phyloP scores from a whole-genome alignment of 1,140 invertebrate genomes.

The Artemia franciscana region DNA sequence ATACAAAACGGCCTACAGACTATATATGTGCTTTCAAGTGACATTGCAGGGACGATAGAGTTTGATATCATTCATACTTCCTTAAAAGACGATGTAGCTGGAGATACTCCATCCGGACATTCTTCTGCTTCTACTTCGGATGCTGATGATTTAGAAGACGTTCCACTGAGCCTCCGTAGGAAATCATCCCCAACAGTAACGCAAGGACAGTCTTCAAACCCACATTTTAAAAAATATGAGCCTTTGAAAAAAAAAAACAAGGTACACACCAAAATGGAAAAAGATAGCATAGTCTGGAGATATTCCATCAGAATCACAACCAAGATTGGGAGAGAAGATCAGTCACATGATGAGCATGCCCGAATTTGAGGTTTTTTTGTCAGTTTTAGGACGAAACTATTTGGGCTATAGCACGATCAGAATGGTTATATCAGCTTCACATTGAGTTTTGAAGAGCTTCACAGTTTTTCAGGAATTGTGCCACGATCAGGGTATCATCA shows the following conservation, averaged over 20 bases:
- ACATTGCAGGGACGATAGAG: no score
- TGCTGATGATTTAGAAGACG: no score
- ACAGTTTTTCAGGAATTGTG: neutral
- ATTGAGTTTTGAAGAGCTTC: neutral
- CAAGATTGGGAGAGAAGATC: neutral
- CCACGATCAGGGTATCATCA: no score
- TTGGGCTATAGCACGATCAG: neutral
- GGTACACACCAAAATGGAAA: neutral
- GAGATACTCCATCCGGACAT: no score
- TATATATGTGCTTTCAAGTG: no score
- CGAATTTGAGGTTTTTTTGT: neutral
- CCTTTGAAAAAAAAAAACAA: neutral
- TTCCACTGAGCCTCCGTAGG: no score
- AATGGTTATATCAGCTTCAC: neutral
- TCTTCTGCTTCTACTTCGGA: no score
- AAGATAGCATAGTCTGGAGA: neutral
- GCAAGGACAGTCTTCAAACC: no score
- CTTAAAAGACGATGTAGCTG: no score
- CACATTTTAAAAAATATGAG: neutral
- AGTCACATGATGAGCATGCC: neutral
- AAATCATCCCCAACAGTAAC: no score
- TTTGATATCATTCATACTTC: no score
- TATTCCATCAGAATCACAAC: neutral
- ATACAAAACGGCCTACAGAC: no score
- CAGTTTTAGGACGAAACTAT: neutral